Evolutionary conservation across 1,140 invertebrate genomes (phyloP), one percentile per base, ranked within the genome.

Genomic region (Zaprionus tsacasi): DNA sequence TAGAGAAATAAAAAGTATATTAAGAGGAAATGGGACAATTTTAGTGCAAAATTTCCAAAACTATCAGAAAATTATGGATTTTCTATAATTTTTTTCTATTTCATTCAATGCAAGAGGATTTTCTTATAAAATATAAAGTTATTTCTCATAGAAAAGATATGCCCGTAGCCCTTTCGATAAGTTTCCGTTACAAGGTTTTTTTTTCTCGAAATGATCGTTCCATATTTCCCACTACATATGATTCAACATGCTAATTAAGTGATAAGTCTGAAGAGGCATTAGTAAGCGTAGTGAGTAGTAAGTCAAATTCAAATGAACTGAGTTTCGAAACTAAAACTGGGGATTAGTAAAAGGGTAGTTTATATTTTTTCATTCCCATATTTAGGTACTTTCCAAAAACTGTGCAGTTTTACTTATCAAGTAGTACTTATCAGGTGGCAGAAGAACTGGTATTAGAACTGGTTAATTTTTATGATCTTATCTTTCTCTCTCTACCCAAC

Each of bases 161-260:
- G 33, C 10, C 10, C 33, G 33, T 8, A 10, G 7, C 6, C 33
- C 30, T 25, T 52, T 11, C 6, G 10, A 35, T 10, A 21, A 58
- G 13, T 59, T 43, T 48, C 13, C 21, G 40, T 11, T 67, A 40
- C 38, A 50, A 50, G 12, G n/a, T 15, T 12, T 43, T 45, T 8
- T 50, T 50, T 50, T 50, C 25, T 50, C 10, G 45, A 50, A 50
- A 25, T 6, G 21, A 2, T 50, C 17, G 17, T 17, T 21, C 4
- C 1, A 50, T 12, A 25, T 21, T 50, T 50, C 11, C 45, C 45
- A 50, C 45, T 50, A n/a, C n/a, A 12, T 50, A 12, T 50, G 45
- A 50, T 50, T 50, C 45, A 50, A 12, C 45, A 50, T 50, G 45
- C 45, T 50, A 50, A 50, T 50, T 50, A 12, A 4, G n/a, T 21